Evolutionary conservation across 2,113 vertebrate genomes (phyloP).

Genomic region (Cavia porcellus): DNA sequence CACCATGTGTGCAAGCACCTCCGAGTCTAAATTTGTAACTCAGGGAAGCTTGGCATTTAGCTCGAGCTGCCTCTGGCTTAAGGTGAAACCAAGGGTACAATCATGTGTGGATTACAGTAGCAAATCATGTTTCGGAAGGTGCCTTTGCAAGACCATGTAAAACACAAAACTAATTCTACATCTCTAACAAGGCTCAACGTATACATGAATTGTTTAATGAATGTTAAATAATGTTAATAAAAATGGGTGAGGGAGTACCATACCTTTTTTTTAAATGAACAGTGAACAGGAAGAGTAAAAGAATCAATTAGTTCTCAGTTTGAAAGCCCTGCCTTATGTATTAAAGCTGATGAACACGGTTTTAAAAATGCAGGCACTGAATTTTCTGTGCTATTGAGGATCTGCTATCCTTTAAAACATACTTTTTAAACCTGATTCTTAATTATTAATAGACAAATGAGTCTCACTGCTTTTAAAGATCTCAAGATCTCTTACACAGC

Average conservation of each 20-base stretch:
- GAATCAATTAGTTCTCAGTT: constrained; percentile 49
- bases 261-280: constrained; percentile 48
- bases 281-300: not conserved
- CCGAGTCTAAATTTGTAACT: constrained; percentile 82
- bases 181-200: not conserved
- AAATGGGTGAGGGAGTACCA: constrained; percentile 20
- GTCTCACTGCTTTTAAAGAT: constrained; percentile 42
- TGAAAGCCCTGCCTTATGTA: constrained; percentile 42
- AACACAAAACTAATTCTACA: constrained; percentile 57
- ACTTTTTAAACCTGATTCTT: constrained; percentile 62
- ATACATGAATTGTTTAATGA: constrained; percentile 39
- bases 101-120: constrained; percentile 56
- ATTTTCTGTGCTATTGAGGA: not conserved
- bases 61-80: constrained; percentile 81
- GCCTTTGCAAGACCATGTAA: constrained; percentile 66
- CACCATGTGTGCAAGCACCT: constrained; percentile 73
- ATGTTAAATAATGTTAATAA: constrained; percentile 73
- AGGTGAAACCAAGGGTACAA: constrained; percentile 80
- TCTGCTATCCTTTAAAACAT: constrained; percentile 24
- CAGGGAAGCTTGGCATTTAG: constrained; percentile 83
- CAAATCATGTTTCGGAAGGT: constrained; percentile 72
- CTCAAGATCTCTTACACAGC: not conserved
- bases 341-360: constrained; percentile 19
- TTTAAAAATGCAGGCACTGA: constrained; percentile 47
- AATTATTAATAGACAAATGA: constrained; percentile 65